Percentiles rank a stretch among this genome's conserved stretches.
These are phyloP conservation scores for Cirrhinus mrigala DNA, from an alignment of 2,797 vertebrate genomes.

Conservation along the genomic window DNA sequence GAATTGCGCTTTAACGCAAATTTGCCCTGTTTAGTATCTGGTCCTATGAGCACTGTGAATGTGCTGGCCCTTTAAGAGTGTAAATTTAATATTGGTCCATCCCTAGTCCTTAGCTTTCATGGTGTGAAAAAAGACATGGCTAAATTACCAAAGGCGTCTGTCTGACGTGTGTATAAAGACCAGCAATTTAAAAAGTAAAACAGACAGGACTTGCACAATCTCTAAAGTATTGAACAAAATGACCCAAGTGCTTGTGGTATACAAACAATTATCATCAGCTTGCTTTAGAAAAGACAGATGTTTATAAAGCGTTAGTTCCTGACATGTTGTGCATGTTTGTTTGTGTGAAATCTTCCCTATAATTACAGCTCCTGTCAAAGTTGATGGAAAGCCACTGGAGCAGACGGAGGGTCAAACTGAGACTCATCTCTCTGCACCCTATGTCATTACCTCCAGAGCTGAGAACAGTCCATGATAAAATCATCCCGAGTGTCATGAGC, in stretches of 20 bases:
- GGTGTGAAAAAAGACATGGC: neutral
- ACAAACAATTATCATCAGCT: neutral
- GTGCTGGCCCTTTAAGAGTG: neutral
- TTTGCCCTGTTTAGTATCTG: too few relatives aligned
- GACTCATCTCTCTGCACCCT: constrained; percentile 24
- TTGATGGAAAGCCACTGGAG: neutral
- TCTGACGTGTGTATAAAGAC: neutral
- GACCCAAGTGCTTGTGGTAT: neutral
- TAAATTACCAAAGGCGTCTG: neutral
- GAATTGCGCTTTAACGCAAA: too few relatives aligned
- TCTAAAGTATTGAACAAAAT: neutral
- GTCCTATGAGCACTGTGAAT: neutral
- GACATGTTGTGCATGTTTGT: neutral
- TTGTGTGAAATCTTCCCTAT: neutral
- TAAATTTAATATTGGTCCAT: neutral
- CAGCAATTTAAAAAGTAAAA: neutral
- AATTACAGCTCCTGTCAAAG: constrained; percentile 30
- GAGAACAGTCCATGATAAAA: neutral
- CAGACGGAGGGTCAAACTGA: neutral
- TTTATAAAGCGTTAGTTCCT: constrained; percentile 6
- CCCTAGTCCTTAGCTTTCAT: neutral
- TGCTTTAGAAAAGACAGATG: too few relatives aligned
- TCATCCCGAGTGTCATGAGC: neutral
- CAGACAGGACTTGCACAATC: neutral
- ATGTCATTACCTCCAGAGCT: constrained; percentile 9